These are phyloP conservation scores for Melinopterus prodromus DNA, from an alignment of 2,888 invertebrate species.

Conservation along the genomic window DNA sequence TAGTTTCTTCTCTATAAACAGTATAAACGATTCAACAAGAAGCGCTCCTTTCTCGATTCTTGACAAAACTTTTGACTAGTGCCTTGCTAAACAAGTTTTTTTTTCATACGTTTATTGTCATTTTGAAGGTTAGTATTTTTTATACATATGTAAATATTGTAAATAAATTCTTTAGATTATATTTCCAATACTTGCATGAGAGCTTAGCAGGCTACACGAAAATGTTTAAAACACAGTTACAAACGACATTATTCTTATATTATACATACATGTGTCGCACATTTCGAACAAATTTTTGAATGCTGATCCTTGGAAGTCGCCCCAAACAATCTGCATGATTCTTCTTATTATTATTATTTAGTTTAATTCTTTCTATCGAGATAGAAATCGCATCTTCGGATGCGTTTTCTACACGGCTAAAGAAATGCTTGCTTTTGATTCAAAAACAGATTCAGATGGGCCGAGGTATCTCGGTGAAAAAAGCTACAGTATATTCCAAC, in stretches of 20 bases:
- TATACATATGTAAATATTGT: background rate
- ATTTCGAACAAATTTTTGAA: background rate
- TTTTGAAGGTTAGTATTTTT: slow-evolving; percentile 24
- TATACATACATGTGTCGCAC: background rate
- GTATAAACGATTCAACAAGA: slow-evolving; percentile 12
- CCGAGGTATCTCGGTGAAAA: slow-evolving; percentile 22
- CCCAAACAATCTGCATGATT: slow-evolving; percentile 7
- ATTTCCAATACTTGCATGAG: background rate
- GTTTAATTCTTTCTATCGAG: slow-evolving; percentile 12
- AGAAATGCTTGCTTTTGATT: slow-evolving; percentile 29
- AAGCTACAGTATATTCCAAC: slow-evolving; percentile 48
- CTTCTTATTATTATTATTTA: slow-evolving; percentile 5
- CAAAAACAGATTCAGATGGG: slow-evolving; percentile 28
- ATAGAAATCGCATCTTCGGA: slow-evolving; percentile 5
- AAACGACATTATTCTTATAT: background rate
- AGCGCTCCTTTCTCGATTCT: slow-evolving; percentile 18
- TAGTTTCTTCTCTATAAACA: background rate
- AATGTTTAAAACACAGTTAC: background rate
- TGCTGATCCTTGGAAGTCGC: background rate
- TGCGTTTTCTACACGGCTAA: background rate
- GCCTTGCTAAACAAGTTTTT: slow-evolving; percentile 17
- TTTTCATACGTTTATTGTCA: slow-evolving; percentile 17
- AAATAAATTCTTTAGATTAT: background rate
- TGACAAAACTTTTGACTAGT: slow-evolving; percentile 15
- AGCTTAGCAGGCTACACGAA: background rate